Evolutionary conservation across 1,140 invertebrate species (phyloP).

Genomic region (Eumaeus atala): DNA sequence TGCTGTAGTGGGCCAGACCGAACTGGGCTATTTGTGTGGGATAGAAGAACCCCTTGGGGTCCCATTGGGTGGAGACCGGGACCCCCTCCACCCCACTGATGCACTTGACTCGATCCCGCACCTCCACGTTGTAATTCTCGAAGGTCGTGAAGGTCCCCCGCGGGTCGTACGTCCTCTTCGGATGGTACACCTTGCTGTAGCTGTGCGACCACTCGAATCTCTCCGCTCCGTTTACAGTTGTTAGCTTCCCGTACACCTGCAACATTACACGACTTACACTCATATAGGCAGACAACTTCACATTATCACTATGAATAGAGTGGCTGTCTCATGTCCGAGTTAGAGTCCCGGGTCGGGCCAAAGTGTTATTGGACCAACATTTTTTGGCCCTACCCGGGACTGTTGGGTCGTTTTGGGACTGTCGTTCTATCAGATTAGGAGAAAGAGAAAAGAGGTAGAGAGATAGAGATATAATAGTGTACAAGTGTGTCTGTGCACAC

Average conservation of each 20-base stretch:
- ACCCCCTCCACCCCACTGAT: slow-evolving; percentile 94
- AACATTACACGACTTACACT: too few relatives aligned
- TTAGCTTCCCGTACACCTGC: slow-evolving; percentile 85
- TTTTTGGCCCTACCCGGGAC: too few relatives aligned
- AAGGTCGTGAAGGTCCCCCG: slow-evolving; percentile 95
- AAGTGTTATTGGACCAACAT: too few relatives aligned
- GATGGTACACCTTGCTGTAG: slow-evolving; percentile 92
- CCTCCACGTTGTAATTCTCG: slow-evolving; percentile 98
- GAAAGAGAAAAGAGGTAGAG: too few relatives aligned
- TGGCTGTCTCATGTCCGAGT: too few relatives aligned
- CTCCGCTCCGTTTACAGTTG: slow-evolving; percentile 79
- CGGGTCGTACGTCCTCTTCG: slow-evolving; percentile 90
- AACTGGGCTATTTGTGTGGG: slow-evolving; percentile 99
- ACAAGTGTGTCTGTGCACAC: too few relatives aligned
- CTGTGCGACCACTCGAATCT: slow-evolving; percentile 96
- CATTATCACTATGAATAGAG: too few relatives aligned
- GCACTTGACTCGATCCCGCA: slow-evolving; percentile 94
- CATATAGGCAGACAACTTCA: too few relatives aligned
- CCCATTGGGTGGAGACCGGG: slow-evolving; percentile 96
- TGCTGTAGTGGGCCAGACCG: slow-evolving; percentile 97
- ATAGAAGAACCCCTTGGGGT: slow-evolving; percentile 94
- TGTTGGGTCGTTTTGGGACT: too few relatives aligned
- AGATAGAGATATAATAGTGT: too few relatives aligned
- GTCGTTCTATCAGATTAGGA: too few relatives aligned
- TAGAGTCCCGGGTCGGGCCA: too few relatives aligned